Evolutionary conservation across 2,888 invertebrate genomes (phyloP), one percentile per base, ranked within the genome.

Genomic region (Oligia latruncula): DNA sequence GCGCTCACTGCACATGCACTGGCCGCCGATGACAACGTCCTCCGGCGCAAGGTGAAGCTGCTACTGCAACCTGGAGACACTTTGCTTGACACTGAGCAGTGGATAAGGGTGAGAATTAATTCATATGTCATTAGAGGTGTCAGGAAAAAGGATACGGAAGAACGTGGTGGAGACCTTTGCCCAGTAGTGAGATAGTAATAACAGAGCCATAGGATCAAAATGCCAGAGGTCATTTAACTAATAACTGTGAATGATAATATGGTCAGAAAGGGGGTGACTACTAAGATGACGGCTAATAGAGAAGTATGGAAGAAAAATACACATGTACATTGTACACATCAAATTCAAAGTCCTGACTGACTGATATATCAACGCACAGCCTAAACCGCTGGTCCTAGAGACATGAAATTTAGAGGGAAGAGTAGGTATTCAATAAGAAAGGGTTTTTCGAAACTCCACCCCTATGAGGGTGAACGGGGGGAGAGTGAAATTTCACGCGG

Each of bases 21-120:
- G 8, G 89, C 91, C 0, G 83, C 92, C 3, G 94, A 94, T 15
- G 95, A 96, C 60, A 94, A 95, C 11, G 92, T 97, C 17, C 91
- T 97, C n/a, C 91, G 93, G 78, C 92, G 97, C 78, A 97, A 97
- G 84, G 96, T 97, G 81, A 95, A 96, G 20, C 92, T 97, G 8
- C 89, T 97, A 1, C 91, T 97, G 64, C 96, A 97, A 84, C 96
- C 97, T 23, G 97, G 97, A 40, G 97, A 97, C 82, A 92, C 95
- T 2, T 87, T 97, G 67, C 87, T 97, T 73, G 95, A 95, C 4
- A 95, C 96, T 58, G 95, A 96, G n/a, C 96, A 97, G 87, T 97
- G 97, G 97, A 96, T 96, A 66, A 93, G 94, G 92, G 97, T 97
- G 91, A 92, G 92, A 65, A 71, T 67, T 23, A 23, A 13, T 65